These are phyloP conservation scores for Catocala sponsa DNA, from an alignment of 2,888 invertebrate genomes.

Conservation along the genomic window DNA sequence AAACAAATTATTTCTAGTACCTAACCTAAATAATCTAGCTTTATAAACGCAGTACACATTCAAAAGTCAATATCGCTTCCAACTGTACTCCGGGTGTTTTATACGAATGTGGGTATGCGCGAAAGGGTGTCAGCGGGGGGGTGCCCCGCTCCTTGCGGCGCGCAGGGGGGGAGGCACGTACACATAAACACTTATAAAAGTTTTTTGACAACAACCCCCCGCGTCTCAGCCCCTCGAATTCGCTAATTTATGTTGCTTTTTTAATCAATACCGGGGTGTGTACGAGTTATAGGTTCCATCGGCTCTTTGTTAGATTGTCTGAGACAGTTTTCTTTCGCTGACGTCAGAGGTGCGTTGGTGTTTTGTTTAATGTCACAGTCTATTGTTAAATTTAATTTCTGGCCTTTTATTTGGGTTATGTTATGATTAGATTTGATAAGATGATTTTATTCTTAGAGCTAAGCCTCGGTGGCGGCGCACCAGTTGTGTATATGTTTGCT, in stretches of 20 bases:
- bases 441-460: too few relatives aligned
- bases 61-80: constrained; percentile 50
- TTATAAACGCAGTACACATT: not conserved
- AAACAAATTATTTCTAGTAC: too few relatives aligned
- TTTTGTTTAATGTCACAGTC: constrained; percentile 7
- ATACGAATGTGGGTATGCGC: constrained; percentile 87
- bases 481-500: too few relatives aligned
- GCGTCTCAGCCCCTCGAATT: constrained; percentile 75
- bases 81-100: constrained; percentile 73
- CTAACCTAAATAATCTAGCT: too few relatives aligned
- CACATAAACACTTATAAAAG: constrained; percentile 88
- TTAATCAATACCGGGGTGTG: constrained; percentile 85
- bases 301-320: constrained; percentile 55
- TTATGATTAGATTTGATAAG: not conserved
- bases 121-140: constrained; percentile 82
- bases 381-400: not conserved
- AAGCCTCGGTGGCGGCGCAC: too few relatives aligned
- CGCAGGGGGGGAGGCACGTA: constrained; percentile 71
- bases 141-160: constrained; percentile 48
- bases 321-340: constrained; percentile 49
- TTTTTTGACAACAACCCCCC: constrained; percentile 86
- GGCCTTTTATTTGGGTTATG: not conserved
- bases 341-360: constrained; percentile 33
- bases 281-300: constrained; percentile 70
- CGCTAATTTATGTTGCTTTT: constrained; percentile 89